Evolutionary conservation across 2,888 invertebrate genomes (phyloP), one percentile per base, ranked within the genome.

Genomic region (Sialis fuliginosa): DNA sequence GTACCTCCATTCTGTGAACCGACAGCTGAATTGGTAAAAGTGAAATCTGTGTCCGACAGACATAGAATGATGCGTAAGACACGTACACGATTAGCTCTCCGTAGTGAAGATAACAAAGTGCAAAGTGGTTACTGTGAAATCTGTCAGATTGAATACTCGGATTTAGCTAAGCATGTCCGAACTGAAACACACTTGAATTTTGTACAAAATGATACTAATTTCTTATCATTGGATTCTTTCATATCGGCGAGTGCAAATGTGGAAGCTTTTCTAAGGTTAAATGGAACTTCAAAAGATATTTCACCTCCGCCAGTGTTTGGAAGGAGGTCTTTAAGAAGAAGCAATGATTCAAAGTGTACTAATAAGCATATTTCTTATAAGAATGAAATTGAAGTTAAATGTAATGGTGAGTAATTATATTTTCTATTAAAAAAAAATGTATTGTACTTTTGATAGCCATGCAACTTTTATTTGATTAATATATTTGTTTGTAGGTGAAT

Each of bases 121-220:
- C 46, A 45, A 32, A 22, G 32, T 40, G 86, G 86, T 12, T 85
- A 81, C 59, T 86, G 85, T 67, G 84, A 86, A 66, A 80, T 87
- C 62, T 87, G 87, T 63, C 81, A 80, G 59, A 66, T 75, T 44
- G 81, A 82, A 56, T 87, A 83, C 62, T 72, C 71, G 49, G 79
- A 78, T 57, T 68, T 82, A 9, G 72, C 74, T 10, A 71, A 79
- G 51, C 87, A 87, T 58, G 67, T 84, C 13, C 77, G 79, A 52
- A 81, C 81, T 33, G 79, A 81, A 54, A 77, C 79, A 55, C 87
- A 87, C 64, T 65, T 77, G 47, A 76, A 77, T 52, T 81, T 83
- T 62, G 79, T 81, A 33, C 74, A 77, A 47, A 81, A 86, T 61
- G 76, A 79, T 55, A 72, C 74, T 52, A 84, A 85, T 63, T 87